Base-by-base conservation (phyloP, 2,888 invertebrate species). In the Lasioglossum villosulum region DNA sequence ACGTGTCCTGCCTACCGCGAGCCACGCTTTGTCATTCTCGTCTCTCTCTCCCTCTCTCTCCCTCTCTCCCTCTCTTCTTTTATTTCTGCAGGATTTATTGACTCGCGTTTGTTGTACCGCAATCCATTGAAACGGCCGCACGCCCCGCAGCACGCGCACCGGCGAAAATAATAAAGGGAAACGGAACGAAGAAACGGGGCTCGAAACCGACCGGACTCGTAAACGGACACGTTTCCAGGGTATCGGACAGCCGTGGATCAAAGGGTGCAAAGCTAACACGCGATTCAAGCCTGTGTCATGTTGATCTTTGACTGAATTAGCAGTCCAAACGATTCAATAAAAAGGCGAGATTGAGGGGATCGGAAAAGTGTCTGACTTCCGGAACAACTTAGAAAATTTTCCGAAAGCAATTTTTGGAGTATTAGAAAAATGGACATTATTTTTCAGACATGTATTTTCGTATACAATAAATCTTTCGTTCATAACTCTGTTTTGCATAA, bases 1-100 rank as follows among this genome's bases (percentile, higher is more conserved):
- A 79, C 77, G 78, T 82, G 82, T 80, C 81, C 78, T 73, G 78
- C 63, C 77, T 80, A 77, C 23, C 80, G 87, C 82, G 82, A 78
- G 78, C 63, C 39, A 48, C 88, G 75, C 89, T 89, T 89, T 89
- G 87, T 83, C 78, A 63, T 63, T 71, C 78, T 14, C 73, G 23
- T 4, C 23, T 23, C 59, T 45, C 63, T 70, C 39, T 16, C 39
- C 2, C 30, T 14, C 66, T 48, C 70, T 66, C 78, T 4, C 75
- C 3, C 23, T 52, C 52, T 1, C 34, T 1, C 66, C 34, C 66
- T 74, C 23, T 19, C 19, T 56, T 52, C 71, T 75, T 83, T 86
- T 76, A 80, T 78, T 83, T 75, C 80, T 75, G 56, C 48, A 34
- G 71, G 34, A 82, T 82, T 87, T 86, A 86, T 83, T 78, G 80